These are phyloP conservation scores for Menidia beryllina DNA, from an alignment of 2,113 vertebrate species.

Conservation along the genomic window DNA sequence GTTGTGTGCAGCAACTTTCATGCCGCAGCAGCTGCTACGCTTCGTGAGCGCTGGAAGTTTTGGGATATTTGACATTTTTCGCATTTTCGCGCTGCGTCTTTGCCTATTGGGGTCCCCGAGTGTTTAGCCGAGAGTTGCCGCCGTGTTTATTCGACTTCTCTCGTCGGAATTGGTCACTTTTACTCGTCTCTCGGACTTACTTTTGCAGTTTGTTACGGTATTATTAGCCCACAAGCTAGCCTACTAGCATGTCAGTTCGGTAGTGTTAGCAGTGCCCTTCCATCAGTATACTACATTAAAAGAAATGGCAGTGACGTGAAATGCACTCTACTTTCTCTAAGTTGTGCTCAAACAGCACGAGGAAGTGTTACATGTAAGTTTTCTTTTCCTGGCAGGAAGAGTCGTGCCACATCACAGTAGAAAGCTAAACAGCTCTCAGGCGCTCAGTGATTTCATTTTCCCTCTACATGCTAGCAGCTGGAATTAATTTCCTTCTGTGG, in stretches of 20 bases:
- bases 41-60: slow-evolving; percentile 74
- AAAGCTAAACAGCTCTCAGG: slow-evolving; percentile 33
- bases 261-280: slow-evolving; percentile 32
- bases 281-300: neutral
- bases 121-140: slow-evolving; percentile 9
- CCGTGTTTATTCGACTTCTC: neutral
- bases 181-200: slow-evolving; percentile 24
- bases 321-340: neutral
- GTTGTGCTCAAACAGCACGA: neutral
- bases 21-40: slow-evolving; percentile 65
- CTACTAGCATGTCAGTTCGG: slow-evolving; percentile 64
- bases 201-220: slow-evolving; percentile 67
- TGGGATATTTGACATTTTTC: slow-evolving; percentile 82
- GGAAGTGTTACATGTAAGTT: neutral
- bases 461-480: slow-evolving; percentile 38
- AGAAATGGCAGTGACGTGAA: neutral
- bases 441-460: slow-evolving; percentile 34
- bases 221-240: slow-evolving; percentile 75
- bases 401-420: slow-evolving; percentile 57
- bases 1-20: slow-evolving; percentile 73
- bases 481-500: slow-evolving; percentile 20
- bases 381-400: neutral
- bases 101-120: slow-evolving; percentile 44
- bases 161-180: slow-evolving; percentile 12
- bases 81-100: slow-evolving; percentile 68